phyloP scores from a whole-genome alignment of 2,113 vertebrate species.

The Physeter macrocephalus region DNA sequence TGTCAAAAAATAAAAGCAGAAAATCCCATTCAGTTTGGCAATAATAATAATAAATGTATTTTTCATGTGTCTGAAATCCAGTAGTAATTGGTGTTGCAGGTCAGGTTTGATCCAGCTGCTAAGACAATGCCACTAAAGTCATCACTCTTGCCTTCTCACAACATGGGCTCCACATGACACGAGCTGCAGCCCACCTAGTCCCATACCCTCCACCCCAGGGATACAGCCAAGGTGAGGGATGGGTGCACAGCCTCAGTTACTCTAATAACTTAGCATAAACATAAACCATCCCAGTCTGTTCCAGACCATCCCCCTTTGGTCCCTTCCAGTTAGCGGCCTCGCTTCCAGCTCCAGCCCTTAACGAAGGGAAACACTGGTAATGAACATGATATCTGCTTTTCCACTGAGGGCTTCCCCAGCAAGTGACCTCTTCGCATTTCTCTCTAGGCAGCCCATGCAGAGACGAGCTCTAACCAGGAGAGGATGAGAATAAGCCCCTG shows the following conservation, averaged over 20 bases:
- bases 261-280: not conserved
- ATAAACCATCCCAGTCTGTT: not conserved
- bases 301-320: not conserved
- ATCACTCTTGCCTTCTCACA: not conserved
- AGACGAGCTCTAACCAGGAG: not conserved
- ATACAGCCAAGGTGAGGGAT: not conserved
- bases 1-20: not conserved
- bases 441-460: not conserved
- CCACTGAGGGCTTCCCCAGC: not conserved
- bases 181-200: not conserved
- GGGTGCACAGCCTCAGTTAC: not conserved
- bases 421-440: not conserved
- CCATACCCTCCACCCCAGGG: no score
- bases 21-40: not conserved
- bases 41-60: not conserved
- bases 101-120: not conserved
- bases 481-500: not conserved
- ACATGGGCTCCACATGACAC: accelerated
- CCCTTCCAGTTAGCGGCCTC: not conserved
- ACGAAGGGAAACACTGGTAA: not conserved
- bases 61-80: not conserved
- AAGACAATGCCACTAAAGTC: not conserved
- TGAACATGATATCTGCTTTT: not conserved
- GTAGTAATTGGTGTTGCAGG: not conserved
- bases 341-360: not conserved